Percentiles rank a stretch among this genome's conserved stretches.
Evolutionary conservation across 2,888 invertebrate species (phyloP).

Genomic region (Noctua janthina): DNA sequence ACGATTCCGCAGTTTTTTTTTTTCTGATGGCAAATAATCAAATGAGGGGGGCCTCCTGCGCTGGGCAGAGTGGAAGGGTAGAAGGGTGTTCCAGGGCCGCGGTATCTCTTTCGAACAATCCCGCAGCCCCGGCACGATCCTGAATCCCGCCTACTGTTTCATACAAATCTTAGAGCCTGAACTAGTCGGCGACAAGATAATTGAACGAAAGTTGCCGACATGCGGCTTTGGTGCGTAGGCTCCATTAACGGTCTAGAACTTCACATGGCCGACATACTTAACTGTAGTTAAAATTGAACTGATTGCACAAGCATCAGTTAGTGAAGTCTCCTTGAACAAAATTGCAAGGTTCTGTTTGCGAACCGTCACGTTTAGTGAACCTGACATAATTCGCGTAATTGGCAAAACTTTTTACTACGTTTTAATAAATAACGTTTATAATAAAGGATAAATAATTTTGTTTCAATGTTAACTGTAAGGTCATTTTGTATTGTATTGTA

Average conservation of each 20-base stretch:
- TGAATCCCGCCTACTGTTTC: background rate
- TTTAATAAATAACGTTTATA: conserved; percentile 3
- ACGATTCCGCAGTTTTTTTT: too few relatives aligned
- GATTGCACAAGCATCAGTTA: conserved; percentile 50
- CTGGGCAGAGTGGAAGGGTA: too few relatives aligned
- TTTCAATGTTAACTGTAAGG: conserved; percentile 30
- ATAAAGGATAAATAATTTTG: conserved; percentile 5
- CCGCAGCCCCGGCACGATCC: too few relatives aligned
- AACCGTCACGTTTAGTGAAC: conserved; percentile 62
- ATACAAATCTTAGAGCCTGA: background rate
- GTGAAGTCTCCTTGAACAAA: conserved; percentile 64
- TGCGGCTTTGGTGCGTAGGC: background rate
- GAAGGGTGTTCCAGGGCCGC: too few relatives aligned
- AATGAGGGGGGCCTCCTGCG: too few relatives aligned
- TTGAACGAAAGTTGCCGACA: background rate
- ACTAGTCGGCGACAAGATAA: too few relatives aligned
- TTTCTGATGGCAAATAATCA: too few relatives aligned
- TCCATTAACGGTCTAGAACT: background rate
- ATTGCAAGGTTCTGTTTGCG: conserved; percentile 66
- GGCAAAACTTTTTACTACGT: conserved; percentile 30
- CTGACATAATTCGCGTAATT: conserved; percentile 56
- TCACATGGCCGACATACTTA: background rate
- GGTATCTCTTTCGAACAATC: too few relatives aligned
- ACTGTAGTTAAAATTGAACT: conserved; percentile 6
- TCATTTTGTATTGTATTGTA: background rate